These are phyloP conservation scores for Choristoneura fumiferana DNA, from an alignment of 1,140 invertebrate species.

Conservation along the genomic window DNA sequence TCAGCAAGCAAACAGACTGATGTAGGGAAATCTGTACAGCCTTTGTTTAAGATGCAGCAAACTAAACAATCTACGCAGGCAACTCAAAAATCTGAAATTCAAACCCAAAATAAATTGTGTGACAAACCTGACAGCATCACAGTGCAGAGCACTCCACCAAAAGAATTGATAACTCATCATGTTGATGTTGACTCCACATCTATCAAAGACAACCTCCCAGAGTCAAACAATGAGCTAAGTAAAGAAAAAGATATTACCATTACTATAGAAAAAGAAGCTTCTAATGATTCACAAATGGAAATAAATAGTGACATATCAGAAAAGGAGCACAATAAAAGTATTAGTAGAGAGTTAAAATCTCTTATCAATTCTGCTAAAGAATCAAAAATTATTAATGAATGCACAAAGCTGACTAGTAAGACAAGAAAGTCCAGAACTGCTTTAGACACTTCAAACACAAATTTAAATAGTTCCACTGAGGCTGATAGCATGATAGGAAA, in stretches of 20 bases:
- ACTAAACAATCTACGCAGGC: not conserved
- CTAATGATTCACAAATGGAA: slow-evolving; percentile 51
- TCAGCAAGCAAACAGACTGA: not conserved
- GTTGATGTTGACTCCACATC: slow-evolving; percentile 9
- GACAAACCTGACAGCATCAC: not conserved
- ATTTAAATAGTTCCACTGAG: slow-evolving; percentile 45
- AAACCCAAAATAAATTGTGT: not conserved
- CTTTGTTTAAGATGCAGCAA: not conserved
- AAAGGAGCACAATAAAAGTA: slow-evolving; percentile 64
- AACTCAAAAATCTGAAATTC: not conserved
- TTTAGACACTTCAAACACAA: slow-evolving; percentile 49
- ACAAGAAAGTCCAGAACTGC: slow-evolving; percentile 64
- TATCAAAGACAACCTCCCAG: not conserved
- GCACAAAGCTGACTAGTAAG: slow-evolving; percentile 68
- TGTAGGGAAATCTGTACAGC: not conserved
- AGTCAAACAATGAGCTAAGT: not conserved
- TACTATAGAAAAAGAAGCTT: slow-evolving; percentile 39
- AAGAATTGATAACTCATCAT: not conserved
- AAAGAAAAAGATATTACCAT: slow-evolving; percentile 24
- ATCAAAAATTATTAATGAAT: slow-evolving; percentile 76
- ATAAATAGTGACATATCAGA: slow-evolving; percentile 48
- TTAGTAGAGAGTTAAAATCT: slow-evolving; percentile 71
- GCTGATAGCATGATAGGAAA: slow-evolving; percentile 46
- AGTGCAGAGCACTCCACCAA: not conserved
- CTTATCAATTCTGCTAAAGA: slow-evolving; percentile 74